Evolutionary conservation across 2,113 vertebrate species (phyloP).

Genomic region (Oryctolagus cuniculus): mOryCun1.1 NC_091438.1:26921001-26921500

Average conservation of each 20-base stretch:
- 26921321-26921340: slow-evolving; percentile 40
- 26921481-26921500: slow-evolving; percentile 70
- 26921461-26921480: slow-evolving; percentile 46
- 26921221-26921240: slow-evolving; percentile 35
- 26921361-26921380: slow-evolving; percentile 69
- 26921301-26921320: slow-evolving; percentile 16
- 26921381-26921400: slow-evolving; percentile 36
- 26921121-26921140: slow-evolving; percentile 77
- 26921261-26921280: slow-evolving; percentile 62
- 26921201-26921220: neutral
- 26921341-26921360: slow-evolving; percentile 54
- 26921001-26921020: slow-evolving; percentile 74
- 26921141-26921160: neutral
- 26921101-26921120: slow-evolving; percentile 75
- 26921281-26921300: slow-evolving; percentile 12
- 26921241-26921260: neutral
- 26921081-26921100: slow-evolving; percentile 73
- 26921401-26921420: slow-evolving; percentile 7
- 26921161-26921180: neutral
- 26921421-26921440: slow-evolving; percentile 36
- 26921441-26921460: slow-evolving; percentile 62
- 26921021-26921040: slow-evolving; percentile 82
- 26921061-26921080: slow-evolving; percentile 83
- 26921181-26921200: slow-evolving; percentile 40
- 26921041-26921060: slow-evolving; percentile 79